A percentile compares a stretch with the other conserved stretches of the same genome.
phyloP scores from a whole-genome alignment of 2,113 vertebrate genomes.

The Cyanoramphus novaezelandiae region DNA sequence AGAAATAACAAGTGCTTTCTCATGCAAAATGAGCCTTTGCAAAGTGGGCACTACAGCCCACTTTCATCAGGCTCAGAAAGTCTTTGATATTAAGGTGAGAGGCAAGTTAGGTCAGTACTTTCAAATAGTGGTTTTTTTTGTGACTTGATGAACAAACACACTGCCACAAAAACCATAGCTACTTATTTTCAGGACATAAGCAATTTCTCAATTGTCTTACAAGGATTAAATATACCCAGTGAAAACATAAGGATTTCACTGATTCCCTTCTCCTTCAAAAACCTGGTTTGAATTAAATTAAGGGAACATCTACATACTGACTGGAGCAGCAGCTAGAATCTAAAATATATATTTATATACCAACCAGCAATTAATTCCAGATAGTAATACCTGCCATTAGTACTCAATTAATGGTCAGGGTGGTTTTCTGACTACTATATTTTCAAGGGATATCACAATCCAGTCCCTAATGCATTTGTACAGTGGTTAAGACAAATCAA shows the following conservation, averaged over 20 bases:
- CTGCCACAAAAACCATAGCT: neutral
- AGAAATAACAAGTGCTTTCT: neutral
- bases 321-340: neutral
- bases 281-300: neutral
- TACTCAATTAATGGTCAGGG: neutral
- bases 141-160: rapidly evolving
- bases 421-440: neutral
- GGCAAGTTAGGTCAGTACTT: neutral
- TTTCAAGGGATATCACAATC: neutral
- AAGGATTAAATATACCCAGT: neutral
- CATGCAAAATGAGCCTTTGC: neutral
- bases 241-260: neutral
- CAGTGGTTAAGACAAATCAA: neutral
- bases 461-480: neutral
- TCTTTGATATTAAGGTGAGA: neutral
- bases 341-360: neutral
- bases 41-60: neutral
- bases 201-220: neutral
- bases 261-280: neutral
- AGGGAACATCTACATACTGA: neutral
- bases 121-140: neutral
- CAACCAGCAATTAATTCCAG: neutral
- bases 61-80: neutral
- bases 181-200: neutral
- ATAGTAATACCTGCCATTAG: neutral